Evolutionary conservation across 2,888 invertebrate genomes (phyloP).

Genomic region (Byasa hedistus): DNA sequence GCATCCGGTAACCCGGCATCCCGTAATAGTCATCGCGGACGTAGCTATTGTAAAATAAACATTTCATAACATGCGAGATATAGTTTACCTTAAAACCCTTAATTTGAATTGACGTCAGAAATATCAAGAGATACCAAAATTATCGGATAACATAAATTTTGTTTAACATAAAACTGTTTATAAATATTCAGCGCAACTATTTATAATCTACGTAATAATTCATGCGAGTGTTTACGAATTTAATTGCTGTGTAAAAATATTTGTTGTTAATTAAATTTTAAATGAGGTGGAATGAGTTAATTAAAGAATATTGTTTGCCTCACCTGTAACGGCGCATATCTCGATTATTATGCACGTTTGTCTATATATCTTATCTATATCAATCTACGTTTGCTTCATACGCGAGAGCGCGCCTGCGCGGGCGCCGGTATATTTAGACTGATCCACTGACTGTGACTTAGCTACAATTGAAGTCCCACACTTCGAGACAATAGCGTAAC

Average conservation of each 20-base stretch:
- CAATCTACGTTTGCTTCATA: conserved; percentile 61
- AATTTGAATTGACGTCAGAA: background rate
- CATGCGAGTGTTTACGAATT: conserved; percentile 17
- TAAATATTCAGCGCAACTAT: conserved; percentile 11
- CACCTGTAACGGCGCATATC: conserved; percentile 72
- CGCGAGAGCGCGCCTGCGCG: conserved; percentile 66
- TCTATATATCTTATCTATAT: conserved; percentile 70
- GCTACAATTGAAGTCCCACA: conserved; percentile 49
- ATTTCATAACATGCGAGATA: background rate
- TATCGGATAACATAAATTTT: too few species aligned
- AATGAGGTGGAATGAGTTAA: conserved; percentile 8
- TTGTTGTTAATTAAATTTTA: conserved; percentile 12
- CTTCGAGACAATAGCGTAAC: conserved; percentile 29
- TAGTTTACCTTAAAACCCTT: background rate
- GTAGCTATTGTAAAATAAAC: conserved; percentile 60
- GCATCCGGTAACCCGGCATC: conserved; percentile 76
- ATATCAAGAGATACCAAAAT: background rate
- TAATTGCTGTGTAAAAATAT: background rate
- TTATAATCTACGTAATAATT: conserved; percentile 11
- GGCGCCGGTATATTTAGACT: conserved; percentile 76
- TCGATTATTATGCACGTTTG: conserved; percentile 53
- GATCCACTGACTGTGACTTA: conserved; percentile 64
- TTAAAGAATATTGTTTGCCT: conserved; percentile 49
- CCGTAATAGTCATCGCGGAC: conserved; percentile 67
- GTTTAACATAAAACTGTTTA: background rate